These are phyloP conservation scores for Fulmarus glacialis DNA, from an alignment of 2,113 vertebrate genomes.

Conservation along the genomic window DNA sequence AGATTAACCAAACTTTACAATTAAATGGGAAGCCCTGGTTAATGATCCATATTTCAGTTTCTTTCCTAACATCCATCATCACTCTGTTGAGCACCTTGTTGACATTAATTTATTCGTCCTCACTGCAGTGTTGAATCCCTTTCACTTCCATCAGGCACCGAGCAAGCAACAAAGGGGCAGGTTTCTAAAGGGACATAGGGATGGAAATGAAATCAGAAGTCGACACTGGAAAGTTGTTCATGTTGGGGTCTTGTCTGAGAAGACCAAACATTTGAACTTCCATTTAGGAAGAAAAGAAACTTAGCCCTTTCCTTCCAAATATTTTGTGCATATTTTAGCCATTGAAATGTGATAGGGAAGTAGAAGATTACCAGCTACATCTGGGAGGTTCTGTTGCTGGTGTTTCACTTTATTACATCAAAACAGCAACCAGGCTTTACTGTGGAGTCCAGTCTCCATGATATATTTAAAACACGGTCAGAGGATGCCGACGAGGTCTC, in stretches of 20 bases:
- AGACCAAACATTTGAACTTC: not conserved
- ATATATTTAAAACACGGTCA: accelerated
- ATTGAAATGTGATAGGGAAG: not conserved
- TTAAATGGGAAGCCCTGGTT: not conserved
- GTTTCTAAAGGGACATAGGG: not conserved
- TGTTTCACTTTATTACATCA: not conserved
- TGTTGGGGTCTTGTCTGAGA: not conserved
- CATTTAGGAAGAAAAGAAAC: not conserved
- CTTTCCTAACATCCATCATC: not conserved
- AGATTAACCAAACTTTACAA: not conserved
- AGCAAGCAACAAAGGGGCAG: not conserved
- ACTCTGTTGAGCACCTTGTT: not conserved
- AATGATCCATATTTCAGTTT: not conserved
- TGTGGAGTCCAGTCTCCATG: not conserved
- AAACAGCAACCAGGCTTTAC: not conserved
- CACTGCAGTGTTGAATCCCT: not conserved
- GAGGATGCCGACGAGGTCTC: accelerated
- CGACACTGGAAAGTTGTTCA: not conserved
- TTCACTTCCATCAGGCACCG: not conserved
- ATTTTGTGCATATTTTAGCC: not conserved
- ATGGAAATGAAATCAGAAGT: not conserved
- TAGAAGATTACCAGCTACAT: not conserved
- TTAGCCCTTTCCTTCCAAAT: not conserved
- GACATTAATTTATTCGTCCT: not conserved
- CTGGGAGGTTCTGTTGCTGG: not conserved